These are phyloP conservation scores for Heliocidaris erythrogramma DNA, from an alignment of 35 echinoderm and acorn worm genomes.

Conservation along the genomic window DNA sequence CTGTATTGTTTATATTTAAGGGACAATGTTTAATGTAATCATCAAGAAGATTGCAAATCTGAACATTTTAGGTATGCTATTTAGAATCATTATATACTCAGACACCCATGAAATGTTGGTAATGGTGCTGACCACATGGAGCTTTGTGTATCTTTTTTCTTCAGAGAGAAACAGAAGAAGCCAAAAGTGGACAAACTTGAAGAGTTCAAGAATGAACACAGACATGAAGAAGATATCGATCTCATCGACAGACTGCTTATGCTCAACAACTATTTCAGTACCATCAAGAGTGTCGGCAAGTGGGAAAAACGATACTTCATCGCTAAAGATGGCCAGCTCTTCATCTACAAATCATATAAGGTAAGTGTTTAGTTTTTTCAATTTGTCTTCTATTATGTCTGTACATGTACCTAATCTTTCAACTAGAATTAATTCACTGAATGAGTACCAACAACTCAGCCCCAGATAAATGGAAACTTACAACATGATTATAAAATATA, in stretches of 20 bases:
- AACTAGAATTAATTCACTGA: no score
- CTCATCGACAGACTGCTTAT: neutral
- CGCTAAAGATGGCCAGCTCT: constrained; percentile 34
- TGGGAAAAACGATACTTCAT: constrained; percentile 42
- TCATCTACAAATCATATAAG: constrained; percentile 21
- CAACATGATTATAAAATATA: no score
- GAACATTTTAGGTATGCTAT: no score
- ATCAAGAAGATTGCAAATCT: no score
- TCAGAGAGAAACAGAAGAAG: constrained; percentile 37
- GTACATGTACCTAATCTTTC: no score
- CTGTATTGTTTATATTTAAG: no score
- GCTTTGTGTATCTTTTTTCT: neutral
- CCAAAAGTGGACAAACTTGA: constrained; percentile 7
- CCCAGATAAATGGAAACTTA: no score
- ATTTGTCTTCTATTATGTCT: neutral
- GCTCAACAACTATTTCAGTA: constrained; percentile 18
- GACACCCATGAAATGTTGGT: no score
- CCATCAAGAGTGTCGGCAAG: constrained; percentile 36
- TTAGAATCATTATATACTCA: no score
- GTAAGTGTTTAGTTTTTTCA: neutral
- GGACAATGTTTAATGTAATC: no score
- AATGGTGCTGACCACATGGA: no score
- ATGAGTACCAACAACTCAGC: no score
- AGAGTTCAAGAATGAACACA: constrained; percentile 34
- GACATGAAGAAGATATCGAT: neutral